These are phyloP conservation scores for Poecilia velifera DNA, from an alignment of 2,797 vertebrate species.

Conservation along the genomic window DNA sequence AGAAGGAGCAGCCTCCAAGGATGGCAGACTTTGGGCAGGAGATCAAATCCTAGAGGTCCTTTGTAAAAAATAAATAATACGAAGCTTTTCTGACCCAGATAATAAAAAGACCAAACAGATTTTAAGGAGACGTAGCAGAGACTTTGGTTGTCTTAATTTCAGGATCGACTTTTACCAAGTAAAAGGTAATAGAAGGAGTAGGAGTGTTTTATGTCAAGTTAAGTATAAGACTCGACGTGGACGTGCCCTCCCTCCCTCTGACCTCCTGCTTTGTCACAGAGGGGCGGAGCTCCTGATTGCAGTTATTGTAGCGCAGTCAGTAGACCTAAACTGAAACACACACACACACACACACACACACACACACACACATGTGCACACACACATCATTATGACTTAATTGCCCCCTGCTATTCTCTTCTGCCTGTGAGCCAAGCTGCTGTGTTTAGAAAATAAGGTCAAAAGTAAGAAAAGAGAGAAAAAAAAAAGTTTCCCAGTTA, in stretches of 20 bases:
- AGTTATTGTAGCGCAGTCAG: conserved; percentile 55
- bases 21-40: conserved; percentile 96
- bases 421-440: conserved; percentile 43
- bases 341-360: conserved; percentile 21
- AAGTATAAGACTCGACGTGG: conserved; percentile 50
- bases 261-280: conserved; percentile 59
- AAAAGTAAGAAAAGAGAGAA: conserved; percentile 46
- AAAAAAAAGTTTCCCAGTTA: conserved; percentile 46
- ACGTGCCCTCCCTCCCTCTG: conserved; percentile 61
- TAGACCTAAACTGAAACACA: conserved; percentile 38
- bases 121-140: conserved; percentile 29
- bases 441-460: conserved; percentile 61
- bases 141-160: conserved; percentile 16
- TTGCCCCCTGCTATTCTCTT: conserved; percentile 57
- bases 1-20: conserved; percentile 96
- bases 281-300: conserved; percentile 56
- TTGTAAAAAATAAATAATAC: conserved; percentile 17
- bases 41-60: conserved; percentile 97
- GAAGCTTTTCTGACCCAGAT: conserved; percentile 30
- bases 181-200: not conserved
- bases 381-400: conserved; percentile 56
- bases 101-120: conserved; percentile 1
- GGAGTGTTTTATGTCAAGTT: conserved; percentile 22
- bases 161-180: not conserved
- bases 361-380: conserved; percentile 14